Conservation (phyloP, 1,140 invertebrate species). For the Zaprionus africanus region DNA sequence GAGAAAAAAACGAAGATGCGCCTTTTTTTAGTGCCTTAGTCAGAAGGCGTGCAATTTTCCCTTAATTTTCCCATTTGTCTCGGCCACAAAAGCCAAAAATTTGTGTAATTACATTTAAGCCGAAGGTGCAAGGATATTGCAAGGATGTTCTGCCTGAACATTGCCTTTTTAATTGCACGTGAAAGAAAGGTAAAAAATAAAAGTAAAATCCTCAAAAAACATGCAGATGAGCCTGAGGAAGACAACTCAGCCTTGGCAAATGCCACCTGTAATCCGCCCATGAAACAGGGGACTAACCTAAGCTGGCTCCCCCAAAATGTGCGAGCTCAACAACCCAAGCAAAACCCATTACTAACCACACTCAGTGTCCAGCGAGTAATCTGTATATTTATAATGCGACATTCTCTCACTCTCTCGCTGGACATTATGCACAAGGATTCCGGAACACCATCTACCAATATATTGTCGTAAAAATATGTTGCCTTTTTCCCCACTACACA, state of each 20-base stretch:
- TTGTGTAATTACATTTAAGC: slow-evolving; percentile 73
- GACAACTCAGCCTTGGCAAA: slow-evolving; percentile 26
- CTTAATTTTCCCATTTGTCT: slow-evolving; percentile 24
- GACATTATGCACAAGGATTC: slow-evolving; percentile 79
- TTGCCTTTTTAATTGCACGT: slow-evolving; percentile 56
- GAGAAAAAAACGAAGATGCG: slow-evolving; percentile 32
- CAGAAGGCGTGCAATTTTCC: slow-evolving; percentile 49
- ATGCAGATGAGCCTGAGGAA: slow-evolving; percentile 58
- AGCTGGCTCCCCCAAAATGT: slow-evolving; percentile 22
- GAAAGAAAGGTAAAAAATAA: not conserved
- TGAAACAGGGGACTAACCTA: slow-evolving; percentile 18
- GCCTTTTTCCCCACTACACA: slow-evolving; percentile 53
- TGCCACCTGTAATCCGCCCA: slow-evolving; percentile 57
- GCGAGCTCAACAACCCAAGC: slow-evolving; percentile 14
- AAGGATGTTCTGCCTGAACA: not conserved
- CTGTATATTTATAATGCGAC: slow-evolving; percentile 80
- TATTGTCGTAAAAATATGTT: slow-evolving; percentile 83
- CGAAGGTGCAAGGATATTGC: slow-evolving; percentile 47
- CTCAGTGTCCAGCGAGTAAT: slow-evolving; percentile 60
- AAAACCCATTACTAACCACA: slow-evolving; percentile 58
- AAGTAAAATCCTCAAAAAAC: slow-evolving; percentile 13
- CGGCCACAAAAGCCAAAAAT: slow-evolving; percentile 75
- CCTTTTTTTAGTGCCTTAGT: slow-evolving; percentile 14
- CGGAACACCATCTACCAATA: slow-evolving; percentile 60
- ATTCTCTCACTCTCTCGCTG: slow-evolving; percentile 10